phyloP scores from a whole-genome alignment of 2,113 vertebrate species.

The Alces alces region DNA sequence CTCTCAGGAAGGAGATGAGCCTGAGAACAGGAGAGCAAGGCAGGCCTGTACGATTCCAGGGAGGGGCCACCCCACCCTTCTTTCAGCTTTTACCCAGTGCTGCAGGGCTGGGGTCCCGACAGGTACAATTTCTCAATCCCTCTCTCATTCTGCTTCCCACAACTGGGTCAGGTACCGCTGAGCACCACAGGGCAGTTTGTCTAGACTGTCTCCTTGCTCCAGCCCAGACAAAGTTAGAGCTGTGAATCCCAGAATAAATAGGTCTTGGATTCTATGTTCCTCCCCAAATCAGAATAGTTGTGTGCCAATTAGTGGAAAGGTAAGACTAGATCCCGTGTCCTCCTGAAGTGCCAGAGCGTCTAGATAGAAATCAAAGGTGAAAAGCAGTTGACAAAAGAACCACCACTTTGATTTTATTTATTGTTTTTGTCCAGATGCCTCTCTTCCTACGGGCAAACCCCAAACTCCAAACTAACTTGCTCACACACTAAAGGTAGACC shows the following conservation, averaged over 20 bases:
- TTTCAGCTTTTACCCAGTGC: background rate
- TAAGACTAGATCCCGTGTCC: background rate
- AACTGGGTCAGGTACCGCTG: background rate
- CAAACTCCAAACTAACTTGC: background rate
- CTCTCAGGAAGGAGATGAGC: background rate
- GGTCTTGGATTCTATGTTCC: constrained; percentile 26
- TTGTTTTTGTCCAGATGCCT: background rate
- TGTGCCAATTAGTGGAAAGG: background rate
- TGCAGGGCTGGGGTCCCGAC: background rate
- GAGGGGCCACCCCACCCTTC: background rate
- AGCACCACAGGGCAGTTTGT: background rate
- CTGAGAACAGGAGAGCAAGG: background rate
- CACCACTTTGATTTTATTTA: background rate
- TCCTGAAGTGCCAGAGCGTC: background rate
- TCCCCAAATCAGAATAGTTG: background rate
- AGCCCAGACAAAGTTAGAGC: background rate
- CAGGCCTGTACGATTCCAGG: background rate
- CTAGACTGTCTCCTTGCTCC: background rate
- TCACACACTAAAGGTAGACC: background rate
- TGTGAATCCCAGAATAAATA: constrained; percentile 31
- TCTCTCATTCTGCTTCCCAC: background rate
- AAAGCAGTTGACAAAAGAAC: background rate
- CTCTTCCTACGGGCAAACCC: background rate
- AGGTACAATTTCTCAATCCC: background rate
- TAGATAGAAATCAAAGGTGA: background rate